Base-by-base conservation (phyloP, 2,888 invertebrate genomes). In the Lasioglossum zephyrum region DNA sequence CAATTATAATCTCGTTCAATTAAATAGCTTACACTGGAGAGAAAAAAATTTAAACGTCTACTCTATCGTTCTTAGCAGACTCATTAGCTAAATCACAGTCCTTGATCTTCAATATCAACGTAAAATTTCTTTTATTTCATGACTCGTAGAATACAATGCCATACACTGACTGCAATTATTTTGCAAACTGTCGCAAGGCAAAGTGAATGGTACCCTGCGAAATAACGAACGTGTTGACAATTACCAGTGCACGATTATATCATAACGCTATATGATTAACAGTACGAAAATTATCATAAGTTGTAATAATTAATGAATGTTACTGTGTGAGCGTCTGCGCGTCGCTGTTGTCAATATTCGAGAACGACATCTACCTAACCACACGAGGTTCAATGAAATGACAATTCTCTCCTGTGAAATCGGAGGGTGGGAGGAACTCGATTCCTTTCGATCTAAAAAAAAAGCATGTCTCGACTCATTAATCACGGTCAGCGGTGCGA, bases 181-280 rank as follows among this genome's bases (percentile, higher is more conserved):
- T 1, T 0, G 70, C 70, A 70, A 41, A 70, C 41, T 41, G 36
- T 39, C 13, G 49, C 49, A 76, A 36, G 36, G 69, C 69, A 66
- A 69, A 9, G 77, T 70, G 69, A 41, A 77, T 41, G 70, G 1
- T 41, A 39, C 41, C 70, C 77, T 41, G 18, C 6, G 9, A 66
- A 36, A 31, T 70, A 77, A 82, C 74, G 83, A 87, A 73, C 83
- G 76, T 75, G 44, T 76, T 80, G 85, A 82, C 87, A 74, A 85
- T 82, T 89, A 85, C 72, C 87, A 79, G 81, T 88, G 85, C 83
- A 84, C 89, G 87, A 87, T 87, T 84, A 88, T 84, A 90, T 84
- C 85, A 77, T 85, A 87, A 84, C 53, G 57, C 69, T 84, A 78
- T 75, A 79, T 66, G 79, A 89, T 80, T 87, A 87, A 85, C 73